Evolutionary conservation across 2,113 vertebrate species (phyloP).

Genomic region (Semicossyphus pulcher): DNA sequence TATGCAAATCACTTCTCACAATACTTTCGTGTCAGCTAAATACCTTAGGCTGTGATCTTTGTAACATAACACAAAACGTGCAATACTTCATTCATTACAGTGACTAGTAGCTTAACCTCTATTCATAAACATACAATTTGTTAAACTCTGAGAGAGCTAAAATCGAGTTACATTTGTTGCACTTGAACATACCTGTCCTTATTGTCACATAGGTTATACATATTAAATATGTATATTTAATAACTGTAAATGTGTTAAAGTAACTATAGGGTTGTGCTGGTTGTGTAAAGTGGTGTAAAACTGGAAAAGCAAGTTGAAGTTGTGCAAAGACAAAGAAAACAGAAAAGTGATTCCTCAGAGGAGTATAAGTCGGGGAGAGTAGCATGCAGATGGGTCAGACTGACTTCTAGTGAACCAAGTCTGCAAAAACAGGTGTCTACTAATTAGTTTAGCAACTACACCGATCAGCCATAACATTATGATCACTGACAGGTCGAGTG

Average conservation of each 20-base stretch:
- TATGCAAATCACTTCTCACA: not conserved
- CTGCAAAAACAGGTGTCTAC: slow-evolving; percentile 74
- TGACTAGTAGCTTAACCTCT: not conserved
- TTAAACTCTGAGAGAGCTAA: not conserved
- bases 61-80: not conserved
- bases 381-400: slow-evolving; percentile 77
- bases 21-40: not conserved
- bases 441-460: no score
- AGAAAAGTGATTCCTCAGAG: slow-evolving; percentile 44
- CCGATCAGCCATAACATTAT: no score
- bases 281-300: slow-evolving; percentile 51
- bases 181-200: not conserved
- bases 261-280: slow-evolving; percentile 4
- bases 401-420: slow-evolving; percentile 78
- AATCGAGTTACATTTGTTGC: not conserved
- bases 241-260: not conserved
- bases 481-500: no score
- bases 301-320: slow-evolving; percentile 48
- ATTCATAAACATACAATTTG: no score
- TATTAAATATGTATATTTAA: not conserved
- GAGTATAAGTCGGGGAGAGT: slow-evolving; percentile 52
- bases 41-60: not conserved
- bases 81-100: not conserved
- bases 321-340: slow-evolving; percentile 59
- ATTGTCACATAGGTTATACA: not conserved